Base-by-base conservation (phyloP, 2,113 vertebrate genomes). In the Ophthalmolycus amberensis region DNA sequence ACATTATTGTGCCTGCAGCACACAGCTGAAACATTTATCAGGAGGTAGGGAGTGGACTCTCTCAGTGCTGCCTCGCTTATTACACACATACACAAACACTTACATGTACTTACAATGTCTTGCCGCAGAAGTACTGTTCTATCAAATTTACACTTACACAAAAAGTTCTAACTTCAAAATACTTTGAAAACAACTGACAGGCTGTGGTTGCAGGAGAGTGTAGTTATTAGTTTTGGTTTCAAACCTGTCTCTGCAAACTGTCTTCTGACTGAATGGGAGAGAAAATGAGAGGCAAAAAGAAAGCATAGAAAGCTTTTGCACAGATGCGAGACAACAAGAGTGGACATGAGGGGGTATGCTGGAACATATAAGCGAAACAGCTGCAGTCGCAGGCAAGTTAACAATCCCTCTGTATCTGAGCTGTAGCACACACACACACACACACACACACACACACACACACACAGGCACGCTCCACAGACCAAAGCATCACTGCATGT, bases 1-100 rank as follows among this genome's bases (percentile, higher is more conserved):
- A 54, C 38, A 70, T 75, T 60, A 79, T 22, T 77, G 44, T 79
- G 58, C 46, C 40, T 44, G 68, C 22, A 79, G 67, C 52, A 66
- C 62, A 80, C 25, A 62, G n/a, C 25, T 29, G 27, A 67, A 68
- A 59, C 75, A 52, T 72, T 80, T 78, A 71, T 80, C 52, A 58
- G 71, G n/a, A 76, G 60, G 44, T 62, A 74, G 67, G 58, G 15
- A 73, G 20, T 27, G 37, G 27, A 70, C 3, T 63, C 6, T 5
- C 37, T 72, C 11, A 0, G 20, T 37, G 27, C 38, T 20, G 14
- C 20, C 8, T 48, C n/a, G 12, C n/a, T 9, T 2, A 50, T 38
- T 25, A 48, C 54, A 46, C 3, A 77, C 29, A 32, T n/a, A 64
- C 44, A 46, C 22, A 7, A 4, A 38, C 44, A 54, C 3, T 27